Evolutionary conservation across 1,140 invertebrate genomes (phyloP), one percentile per base, ranked within the genome.

Genomic region (Trypoxylus dichotomus): DNA sequence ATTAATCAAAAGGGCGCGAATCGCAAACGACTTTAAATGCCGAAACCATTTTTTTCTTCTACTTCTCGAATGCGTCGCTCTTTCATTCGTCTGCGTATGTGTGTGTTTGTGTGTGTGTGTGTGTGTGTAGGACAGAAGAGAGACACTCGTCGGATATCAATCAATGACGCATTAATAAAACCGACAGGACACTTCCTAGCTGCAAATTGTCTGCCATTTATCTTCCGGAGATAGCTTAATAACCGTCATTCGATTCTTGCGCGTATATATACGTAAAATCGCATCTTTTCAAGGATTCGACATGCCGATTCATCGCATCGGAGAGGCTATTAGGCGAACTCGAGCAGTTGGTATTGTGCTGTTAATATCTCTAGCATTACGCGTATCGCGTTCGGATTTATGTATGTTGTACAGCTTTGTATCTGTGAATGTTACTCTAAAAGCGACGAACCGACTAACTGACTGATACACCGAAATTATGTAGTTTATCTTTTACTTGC

Each of bases 1-100:
- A 74, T 74, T 74, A 74, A 74, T 74, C 72, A 74, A 74, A 74
- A 74, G 72, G 72, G 72, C 72, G 72, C 72, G 72, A 74, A n/a
- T 74, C 37, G 41, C 19, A 74, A 74, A 37, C 72, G 72, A 74
- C 72, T 74, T 74, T 74, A 74, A 74, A 74, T 74, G 72, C 21
- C 29, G 72, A 74, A 42, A 74, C 72, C 29, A 74, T 74, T 74
- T 74, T 74, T 74, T 43, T 29, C 7, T 15, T 71, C 13, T 27
- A 15, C 60, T 29, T 68, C 27, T 13, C 8, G 60, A n/a, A n/a
- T n/a, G 11, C 60, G 6, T 19, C 7, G 47, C n/a, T n/a, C 6
- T 54, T n/a, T n/a, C 15, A 15, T 19, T 15, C 19, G 2, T 54
- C 47, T 54, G 47, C 19, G 47, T 19, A 47, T n/a, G 11, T 47